These are phyloP conservation scores for Therioaphis trifolii DNA, from an alignment of 2,888 invertebrate species.

Conservation along the genomic window DNA sequence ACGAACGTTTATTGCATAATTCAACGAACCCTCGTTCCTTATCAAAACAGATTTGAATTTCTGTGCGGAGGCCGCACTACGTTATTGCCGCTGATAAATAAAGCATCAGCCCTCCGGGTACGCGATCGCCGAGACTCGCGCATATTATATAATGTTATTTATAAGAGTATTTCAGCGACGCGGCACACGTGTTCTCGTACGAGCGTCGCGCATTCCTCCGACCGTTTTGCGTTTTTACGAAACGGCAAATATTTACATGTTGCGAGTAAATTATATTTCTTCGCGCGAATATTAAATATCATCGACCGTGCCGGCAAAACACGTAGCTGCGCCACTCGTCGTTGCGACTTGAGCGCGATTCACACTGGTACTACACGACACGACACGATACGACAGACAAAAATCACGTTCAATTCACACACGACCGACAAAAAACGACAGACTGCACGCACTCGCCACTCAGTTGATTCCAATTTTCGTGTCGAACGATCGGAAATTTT, in stretches of 20 bases:
- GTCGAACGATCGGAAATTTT: too few relatives aligned
- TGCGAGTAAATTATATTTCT: not conserved
- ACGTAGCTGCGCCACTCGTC: too few relatives aligned
- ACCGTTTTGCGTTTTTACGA: not conserved
- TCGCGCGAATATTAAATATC: not conserved
- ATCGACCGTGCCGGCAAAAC: too few relatives aligned
- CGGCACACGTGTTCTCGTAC: not conserved
- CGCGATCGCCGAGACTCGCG: not conserved
- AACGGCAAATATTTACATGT: not conserved
- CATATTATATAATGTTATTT: too few relatives aligned
- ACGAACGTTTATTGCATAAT: conserved; percentile 4
- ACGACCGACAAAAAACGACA: too few relatives aligned
- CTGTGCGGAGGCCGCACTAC: not conserved
- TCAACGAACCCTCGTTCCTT: not conserved
- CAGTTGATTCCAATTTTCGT: too few relatives aligned
- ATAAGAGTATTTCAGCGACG: too few relatives aligned
- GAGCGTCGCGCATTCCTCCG: not conserved
- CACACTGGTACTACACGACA: too few relatives aligned
- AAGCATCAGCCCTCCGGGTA: conserved; percentile 29
- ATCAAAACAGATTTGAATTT: conserved; percentile 17
- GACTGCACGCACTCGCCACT: too few relatives aligned
- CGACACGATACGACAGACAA: too few relatives aligned
- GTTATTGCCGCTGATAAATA: not conserved
- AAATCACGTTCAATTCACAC: too few relatives aligned
- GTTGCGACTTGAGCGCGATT: too few relatives aligned